phyloP scores from a whole-genome alignment of 2,113 vertebrate genomes.

The Halichoerus grypus region DNA sequence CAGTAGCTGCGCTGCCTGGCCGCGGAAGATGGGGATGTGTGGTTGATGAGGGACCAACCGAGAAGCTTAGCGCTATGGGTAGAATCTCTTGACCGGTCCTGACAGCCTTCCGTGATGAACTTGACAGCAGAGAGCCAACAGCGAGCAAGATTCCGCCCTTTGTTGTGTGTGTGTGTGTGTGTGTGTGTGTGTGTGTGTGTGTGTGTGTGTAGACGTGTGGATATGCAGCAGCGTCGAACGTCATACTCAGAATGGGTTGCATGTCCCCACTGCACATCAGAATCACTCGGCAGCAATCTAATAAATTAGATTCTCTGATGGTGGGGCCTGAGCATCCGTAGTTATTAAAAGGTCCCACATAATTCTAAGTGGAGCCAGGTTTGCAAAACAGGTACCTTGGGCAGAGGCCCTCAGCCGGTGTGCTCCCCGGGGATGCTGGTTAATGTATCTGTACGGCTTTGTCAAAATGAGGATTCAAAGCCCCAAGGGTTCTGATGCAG shows the following conservation, averaged over 20 bases:
- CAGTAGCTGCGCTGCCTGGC: neutral
- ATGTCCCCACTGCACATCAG: accelerated
- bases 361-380: neutral
- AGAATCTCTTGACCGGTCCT: neutral
- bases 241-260: neutral
- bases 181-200: too few relatives aligned
- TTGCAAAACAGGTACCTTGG: too few relatives aligned
- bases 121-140: neutral
- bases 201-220: too few relatives aligned
- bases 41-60: too few relatives aligned
- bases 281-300: neutral
- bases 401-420: accelerated
- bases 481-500: neutral
- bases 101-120: neutral
- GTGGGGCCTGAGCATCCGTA: neutral
- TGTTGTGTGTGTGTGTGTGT: too few relatives aligned
- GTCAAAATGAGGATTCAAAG: neutral
- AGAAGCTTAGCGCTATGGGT: neutral
- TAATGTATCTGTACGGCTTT: accelerated
- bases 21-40: neutral
- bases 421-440: accelerated
- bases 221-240: accelerated
- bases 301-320: neutral
- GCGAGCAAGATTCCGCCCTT: neutral
- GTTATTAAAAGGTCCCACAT: neutral